Conservation (phyloP, 2,797 vertebrate genomes). For the Pipistrellus nathusii region DNA sequence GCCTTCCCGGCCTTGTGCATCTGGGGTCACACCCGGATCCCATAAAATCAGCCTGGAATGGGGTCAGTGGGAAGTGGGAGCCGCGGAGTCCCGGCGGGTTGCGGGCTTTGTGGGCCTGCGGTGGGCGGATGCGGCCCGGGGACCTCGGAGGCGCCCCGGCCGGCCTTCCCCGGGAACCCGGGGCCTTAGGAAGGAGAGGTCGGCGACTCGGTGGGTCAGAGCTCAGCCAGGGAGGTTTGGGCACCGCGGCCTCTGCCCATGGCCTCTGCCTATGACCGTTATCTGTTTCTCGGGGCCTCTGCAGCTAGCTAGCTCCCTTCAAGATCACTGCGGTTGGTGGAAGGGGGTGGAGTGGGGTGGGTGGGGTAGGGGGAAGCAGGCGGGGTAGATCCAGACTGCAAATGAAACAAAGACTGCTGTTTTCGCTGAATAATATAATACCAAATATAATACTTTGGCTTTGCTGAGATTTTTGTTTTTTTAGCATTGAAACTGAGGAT, state of each 20-base stretch:
- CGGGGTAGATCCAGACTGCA: constrained; percentile 76
- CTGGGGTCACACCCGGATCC: constrained; percentile 56
- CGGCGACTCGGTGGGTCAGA: constrained; percentile 43
- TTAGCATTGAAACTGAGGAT: constrained; percentile 54
- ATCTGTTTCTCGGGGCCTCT: constrained; percentile 77
- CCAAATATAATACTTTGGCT: constrained; percentile 72
- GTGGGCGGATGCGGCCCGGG: constrained; percentile 73
- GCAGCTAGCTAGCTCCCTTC: constrained; percentile 75
- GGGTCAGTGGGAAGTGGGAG: constrained; percentile 66
- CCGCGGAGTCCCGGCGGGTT: constrained; percentile 18
- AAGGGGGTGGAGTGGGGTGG: constrained; percentile 59
- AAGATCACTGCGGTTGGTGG: constrained; percentile 78
- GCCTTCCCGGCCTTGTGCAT: constrained; percentile 50
- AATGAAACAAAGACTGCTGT: constrained; percentile 82
- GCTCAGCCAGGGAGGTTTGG: constrained; percentile 55
- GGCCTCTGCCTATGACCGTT: constrained; percentile 73
- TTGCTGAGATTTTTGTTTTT: constrained; percentile 66
- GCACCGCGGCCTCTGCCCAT: constrained; percentile 51
- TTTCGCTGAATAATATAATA: constrained; percentile 80
- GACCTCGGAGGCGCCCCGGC: constrained; percentile 55
- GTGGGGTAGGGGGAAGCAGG: constrained; percentile 72
- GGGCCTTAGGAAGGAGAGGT: constrained; percentile 65
- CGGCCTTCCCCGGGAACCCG: constrained; percentile 57
- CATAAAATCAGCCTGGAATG: constrained; percentile 46
- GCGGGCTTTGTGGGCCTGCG: constrained; percentile 78